Base-by-base conservation (phyloP, 1,140 invertebrate species). In the Agrypnia vestita region DNA sequence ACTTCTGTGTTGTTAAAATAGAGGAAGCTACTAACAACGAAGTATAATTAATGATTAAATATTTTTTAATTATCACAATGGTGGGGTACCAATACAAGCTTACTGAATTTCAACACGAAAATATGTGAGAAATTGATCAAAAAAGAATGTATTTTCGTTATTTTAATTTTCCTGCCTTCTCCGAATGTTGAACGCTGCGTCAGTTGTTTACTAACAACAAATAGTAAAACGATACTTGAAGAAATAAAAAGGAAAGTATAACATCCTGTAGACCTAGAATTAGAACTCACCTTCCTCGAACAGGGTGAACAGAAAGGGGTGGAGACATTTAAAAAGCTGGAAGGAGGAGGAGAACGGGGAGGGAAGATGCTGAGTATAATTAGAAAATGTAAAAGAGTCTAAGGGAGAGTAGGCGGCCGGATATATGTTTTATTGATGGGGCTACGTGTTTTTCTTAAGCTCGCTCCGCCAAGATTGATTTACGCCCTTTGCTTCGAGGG, bases 381-480 rank as follows among this genome's bases (percentile, higher is more conserved):
- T 81, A 81, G 74, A 81, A 81, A 81, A 81, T 77, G 75, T 81
- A 81, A 81, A 81, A 81, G 80, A 81, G 75, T 62, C 67, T 73
- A 47, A 19, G 64, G 69, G 71, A 35, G 25, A 79, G 59, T 51
- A 56, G 56, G 75, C 21, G 75, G 64, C 72, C 80, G 71, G 80
- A 81, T 81, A 81, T 81, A 81, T 81, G 80, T 78, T 81, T 81
- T 81, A 81, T 81, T 81, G 80, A 81, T 81, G 80, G 67, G 55
- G 64, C 67, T 81, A 78, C 75, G 67, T 73, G 75, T 72, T 81
- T 73, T 81, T 74, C 75, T 77, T 74, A 56, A 49, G 71, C 43
- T 15, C 69, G 19, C 64, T 59, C 69, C 47, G 12, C 46, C 17
- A 44, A 56, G 71, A 62, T 74, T 80, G 67, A 73, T 74, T 55